phyloP scores from a whole-genome alignment of 2,888 invertebrate species.

The Caenorhabditis zanzibari region DNA sequence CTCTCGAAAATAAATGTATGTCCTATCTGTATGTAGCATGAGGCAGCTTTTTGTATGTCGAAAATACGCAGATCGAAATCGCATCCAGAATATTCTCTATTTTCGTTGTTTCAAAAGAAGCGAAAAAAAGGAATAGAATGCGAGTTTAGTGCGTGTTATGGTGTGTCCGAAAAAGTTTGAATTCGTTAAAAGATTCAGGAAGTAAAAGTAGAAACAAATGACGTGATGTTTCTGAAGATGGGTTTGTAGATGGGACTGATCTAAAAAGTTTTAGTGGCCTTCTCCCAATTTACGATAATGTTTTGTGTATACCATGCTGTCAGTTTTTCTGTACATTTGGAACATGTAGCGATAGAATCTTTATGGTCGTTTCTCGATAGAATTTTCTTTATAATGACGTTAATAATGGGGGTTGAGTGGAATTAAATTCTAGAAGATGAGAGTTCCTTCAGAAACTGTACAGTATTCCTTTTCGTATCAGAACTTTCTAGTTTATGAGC shows the following conservation, averaged over 20 bases:
- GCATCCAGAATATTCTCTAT: constrained; percentile 23
- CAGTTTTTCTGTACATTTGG: not conserved
- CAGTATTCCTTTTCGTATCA: too few relatives aligned
- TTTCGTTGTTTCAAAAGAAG: constrained; percentile 1
- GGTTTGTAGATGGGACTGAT: not conserved
- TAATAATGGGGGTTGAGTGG: too few relatives aligned
- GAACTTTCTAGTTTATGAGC: too few relatives aligned
- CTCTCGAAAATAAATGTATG: not conserved
- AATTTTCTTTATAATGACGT: not conserved
- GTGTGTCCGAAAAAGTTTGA: constrained; percentile 7
- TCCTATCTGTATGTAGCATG: constrained; percentile 7
- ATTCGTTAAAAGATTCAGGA: constrained; percentile 16
- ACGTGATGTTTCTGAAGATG: not conserved
- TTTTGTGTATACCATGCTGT: constrained; percentile 5
- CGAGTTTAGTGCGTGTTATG: constrained; percentile 19
- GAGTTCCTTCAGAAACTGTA: too few relatives aligned
- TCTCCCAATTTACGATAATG: too few relatives aligned
- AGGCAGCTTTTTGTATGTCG: not conserved
- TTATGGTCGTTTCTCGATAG: not conserved
- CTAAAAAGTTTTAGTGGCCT: not conserved
- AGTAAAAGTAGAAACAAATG: not conserved
- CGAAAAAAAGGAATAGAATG: constrained; percentile 1
- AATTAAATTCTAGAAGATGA: too few relatives aligned
- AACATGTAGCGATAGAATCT: too few relatives aligned
- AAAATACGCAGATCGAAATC: constrained; percentile 18